Percentiles rank a stretch among this genome's conserved stretches.
Conservation (phyloP, 30 jellyfish, hydroid and myxozoan genomes). For the Pelagia noctiluca region DNA sequence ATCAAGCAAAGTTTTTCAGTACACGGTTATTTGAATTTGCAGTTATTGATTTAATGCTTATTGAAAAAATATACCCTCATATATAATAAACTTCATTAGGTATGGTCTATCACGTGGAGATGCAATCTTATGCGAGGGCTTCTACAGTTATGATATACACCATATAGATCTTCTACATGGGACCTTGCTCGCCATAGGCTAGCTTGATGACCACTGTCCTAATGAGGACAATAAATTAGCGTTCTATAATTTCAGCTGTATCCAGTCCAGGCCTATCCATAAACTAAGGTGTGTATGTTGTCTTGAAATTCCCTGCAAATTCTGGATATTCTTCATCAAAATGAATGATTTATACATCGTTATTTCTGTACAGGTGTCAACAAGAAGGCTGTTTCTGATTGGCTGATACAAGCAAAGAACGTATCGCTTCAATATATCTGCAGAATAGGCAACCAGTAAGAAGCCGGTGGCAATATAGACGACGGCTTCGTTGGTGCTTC, state of each 20-base stretch:
- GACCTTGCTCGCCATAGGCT: background rate
- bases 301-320: background rate
- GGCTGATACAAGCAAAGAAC: conserved; percentile 24
- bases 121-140: too few species aligned
- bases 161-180: too few species aligned
- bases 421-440: conserved; percentile 20
- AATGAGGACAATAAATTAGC: background rate
- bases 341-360: conserved; percentile 45
- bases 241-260: background rate
- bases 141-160: too few species aligned
- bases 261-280: background rate
- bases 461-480: conserved; percentile 61
- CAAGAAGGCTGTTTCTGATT: conserved; percentile 45
- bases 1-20: too few species aligned
- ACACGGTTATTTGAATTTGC: too few species aligned
- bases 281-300: conserved; percentile 10
- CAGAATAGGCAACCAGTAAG: conserved; percentile 65
- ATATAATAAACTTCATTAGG: too few species aligned
- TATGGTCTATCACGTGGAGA: too few species aligned
- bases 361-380: conserved; percentile 72
- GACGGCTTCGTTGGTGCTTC: conserved; percentile 40
- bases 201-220: background rate
- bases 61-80: too few species aligned
- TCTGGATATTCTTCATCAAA: conserved; percentile 32
- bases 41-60: too few species aligned